Evolutionary conservation across 2,888 invertebrate genomes (phyloP).

Genomic region (Ochropacha duplaris): DNA sequence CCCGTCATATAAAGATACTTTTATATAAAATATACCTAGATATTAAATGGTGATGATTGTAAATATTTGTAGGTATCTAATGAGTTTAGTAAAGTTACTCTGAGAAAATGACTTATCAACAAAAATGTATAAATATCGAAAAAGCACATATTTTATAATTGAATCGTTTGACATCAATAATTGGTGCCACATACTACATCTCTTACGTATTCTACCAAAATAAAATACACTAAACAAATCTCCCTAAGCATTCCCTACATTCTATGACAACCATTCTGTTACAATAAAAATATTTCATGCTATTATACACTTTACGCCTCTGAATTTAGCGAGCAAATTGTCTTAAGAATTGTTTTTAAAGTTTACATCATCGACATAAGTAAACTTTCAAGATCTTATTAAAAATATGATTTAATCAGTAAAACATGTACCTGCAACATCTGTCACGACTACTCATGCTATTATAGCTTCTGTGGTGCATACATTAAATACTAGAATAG

Average conservation of each 20-base stretch:
- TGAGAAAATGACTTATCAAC: no score
- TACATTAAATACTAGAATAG: neutral
- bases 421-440: neutral
- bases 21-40: no score
- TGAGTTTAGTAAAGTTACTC: no score
- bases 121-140: neutral
- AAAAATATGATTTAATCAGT: neutral
- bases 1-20: no score
- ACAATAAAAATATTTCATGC: neutral
- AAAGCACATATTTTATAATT: neutral
- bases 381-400: neutral
- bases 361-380: neutral
- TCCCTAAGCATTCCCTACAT: neutral
- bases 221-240: neutral
- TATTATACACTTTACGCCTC: neutral
- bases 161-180: neutral
- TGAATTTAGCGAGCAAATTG: neutral
- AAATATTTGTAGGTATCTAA: no score
- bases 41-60: no score
- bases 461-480: neutral
- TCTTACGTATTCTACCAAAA: conserved; percentile 4
- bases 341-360: neutral
- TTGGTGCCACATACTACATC: neutral
- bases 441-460: neutral
- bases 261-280: neutral